A percentile compares a stretch with the other conserved stretches of the same genome.
phyloP scores from a whole-genome alignment of 1,140 invertebrate species.

The Watersipora subatra region DNA sequence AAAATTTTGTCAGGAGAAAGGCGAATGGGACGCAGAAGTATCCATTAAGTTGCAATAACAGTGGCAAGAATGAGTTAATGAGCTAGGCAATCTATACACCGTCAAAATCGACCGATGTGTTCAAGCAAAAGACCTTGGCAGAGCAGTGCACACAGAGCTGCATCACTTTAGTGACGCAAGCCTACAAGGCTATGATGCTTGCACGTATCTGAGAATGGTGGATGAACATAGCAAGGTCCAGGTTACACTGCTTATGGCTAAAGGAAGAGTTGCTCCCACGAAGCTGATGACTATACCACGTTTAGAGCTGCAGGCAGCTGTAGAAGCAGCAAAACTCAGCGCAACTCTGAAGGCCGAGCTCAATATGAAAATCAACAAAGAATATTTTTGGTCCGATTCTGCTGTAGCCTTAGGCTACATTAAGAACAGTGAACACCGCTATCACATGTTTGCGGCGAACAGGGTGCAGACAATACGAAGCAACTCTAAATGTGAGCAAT shows the following conservation, averaged over 20 bases:
- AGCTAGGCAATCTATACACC: neutral
- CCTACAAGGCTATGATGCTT: neutral
- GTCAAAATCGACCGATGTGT: neutral
- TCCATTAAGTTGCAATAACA: neutral
- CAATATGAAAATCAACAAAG: too few species aligned
- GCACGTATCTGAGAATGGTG: neutral
- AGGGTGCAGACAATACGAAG: neutral
- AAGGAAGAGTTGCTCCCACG: neutral
- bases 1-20: neutral
- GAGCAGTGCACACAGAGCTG: neutral
- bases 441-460: constrained; percentile 5
- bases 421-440: too few species aligned
- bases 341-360: neutral
- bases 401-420: neutral
- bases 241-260: neutral
- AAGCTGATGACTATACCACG: neutral
- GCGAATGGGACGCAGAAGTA: neutral
- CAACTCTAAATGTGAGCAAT: neutral
- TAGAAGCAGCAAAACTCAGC: too few species aligned
- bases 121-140: neutral
- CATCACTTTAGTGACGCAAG: constrained; percentile 3
- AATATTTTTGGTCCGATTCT: too few species aligned
- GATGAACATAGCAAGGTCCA: neutral
- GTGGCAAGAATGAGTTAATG: neutral
- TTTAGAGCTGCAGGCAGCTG: too few species aligned